phyloP scores from a whole-genome alignment of 2,797 vertebrate species.

The Erethizon dorsatum region DNA sequence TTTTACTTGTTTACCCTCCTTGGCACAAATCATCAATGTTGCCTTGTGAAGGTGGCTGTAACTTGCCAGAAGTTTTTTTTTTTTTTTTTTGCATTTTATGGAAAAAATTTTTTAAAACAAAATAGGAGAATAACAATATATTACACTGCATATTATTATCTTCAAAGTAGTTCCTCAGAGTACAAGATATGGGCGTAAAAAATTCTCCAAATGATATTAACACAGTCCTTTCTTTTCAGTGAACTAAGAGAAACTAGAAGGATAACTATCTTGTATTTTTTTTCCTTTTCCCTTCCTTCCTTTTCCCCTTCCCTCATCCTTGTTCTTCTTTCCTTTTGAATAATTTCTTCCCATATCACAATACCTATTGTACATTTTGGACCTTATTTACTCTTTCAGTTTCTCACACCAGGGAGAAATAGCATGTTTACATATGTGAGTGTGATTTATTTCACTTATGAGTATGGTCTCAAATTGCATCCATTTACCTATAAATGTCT shows the following conservation, averaged over 20 bases:
- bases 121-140: background rate
- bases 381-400: background rate
- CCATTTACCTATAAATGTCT: background rate
- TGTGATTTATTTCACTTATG: background rate
- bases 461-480: background rate
- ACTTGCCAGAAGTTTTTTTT: background rate
- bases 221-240: background rate
- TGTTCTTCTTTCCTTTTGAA: background rate
- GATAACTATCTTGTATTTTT: too few species aligned
- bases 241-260: background rate
- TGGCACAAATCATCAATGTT: background rate
- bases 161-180: background rate
- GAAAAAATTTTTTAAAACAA: background rate
- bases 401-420: background rate
- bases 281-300: too few species aligned
- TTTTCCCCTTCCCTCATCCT: too few species aligned
- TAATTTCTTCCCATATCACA: background rate
- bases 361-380: background rate
- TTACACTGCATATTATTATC: background rate
- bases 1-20: slow-evolving; percentile 18
- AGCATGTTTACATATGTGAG: background rate
- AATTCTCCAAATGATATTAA: background rate
- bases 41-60: background rate
- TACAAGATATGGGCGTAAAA: background rate
- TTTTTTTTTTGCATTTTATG: too few species aligned